A percentile compares a stretch with the other conserved stretches of the same genome.
Evolutionary conservation across 2,888 invertebrate species (phyloP).

Genomic region (Lamproptera curius): DNA sequence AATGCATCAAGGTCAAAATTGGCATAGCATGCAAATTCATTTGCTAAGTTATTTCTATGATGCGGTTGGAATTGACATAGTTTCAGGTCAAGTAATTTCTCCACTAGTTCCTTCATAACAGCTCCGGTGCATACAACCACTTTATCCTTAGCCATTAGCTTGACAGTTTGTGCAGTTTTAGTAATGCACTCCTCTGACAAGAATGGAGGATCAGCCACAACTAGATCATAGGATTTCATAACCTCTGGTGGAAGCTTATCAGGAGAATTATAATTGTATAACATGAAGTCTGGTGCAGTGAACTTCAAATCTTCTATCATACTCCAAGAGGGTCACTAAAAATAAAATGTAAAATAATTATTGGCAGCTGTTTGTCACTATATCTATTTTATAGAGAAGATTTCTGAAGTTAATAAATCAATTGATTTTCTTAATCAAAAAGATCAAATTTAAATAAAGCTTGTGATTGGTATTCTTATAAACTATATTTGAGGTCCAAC

Average conservation of each 20-base stretch:
- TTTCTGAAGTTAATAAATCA: too few relatives aligned
- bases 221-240: constrained; percentile 83
- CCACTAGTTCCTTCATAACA: constrained; percentile 85
- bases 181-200: constrained; percentile 93
- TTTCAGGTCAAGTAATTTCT: constrained; percentile 79
- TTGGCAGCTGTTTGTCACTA: background rate
- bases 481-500: too few relatives aligned
- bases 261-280: constrained; percentile 93
- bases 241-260: constrained; percentile 81
- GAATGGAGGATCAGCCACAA: constrained; percentile 97
- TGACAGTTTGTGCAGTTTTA: constrained; percentile 89
- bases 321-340: constrained; percentile 89
- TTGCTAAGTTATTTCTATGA: constrained; percentile 93
- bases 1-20: constrained; percentile 86
- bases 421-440: too few relatives aligned
- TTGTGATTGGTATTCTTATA: too few relatives aligned
- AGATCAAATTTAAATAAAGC: too few relatives aligned
- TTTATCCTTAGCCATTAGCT: constrained; percentile 84
- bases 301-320: constrained; percentile 88
- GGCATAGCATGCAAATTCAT: constrained; percentile 94
- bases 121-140: constrained; percentile 94
- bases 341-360: constrained; percentile 30
- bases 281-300: constrained; percentile 88
- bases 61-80: constrained; percentile 86
- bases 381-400: too few relatives aligned